Conservation (phyloP, 2,888 invertebrate species). For the Leistus spinibarbis region DNA sequence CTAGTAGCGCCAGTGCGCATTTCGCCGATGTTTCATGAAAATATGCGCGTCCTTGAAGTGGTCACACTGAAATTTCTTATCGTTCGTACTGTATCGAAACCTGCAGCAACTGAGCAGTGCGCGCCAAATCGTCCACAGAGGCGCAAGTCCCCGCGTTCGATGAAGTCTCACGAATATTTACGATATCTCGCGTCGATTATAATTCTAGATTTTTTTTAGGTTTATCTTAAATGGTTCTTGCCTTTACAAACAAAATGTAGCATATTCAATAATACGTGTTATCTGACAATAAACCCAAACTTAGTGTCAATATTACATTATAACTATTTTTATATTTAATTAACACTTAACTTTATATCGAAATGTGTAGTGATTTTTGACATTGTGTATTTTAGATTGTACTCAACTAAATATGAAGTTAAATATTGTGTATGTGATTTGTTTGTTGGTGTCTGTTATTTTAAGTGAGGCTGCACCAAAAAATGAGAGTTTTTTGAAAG, state of each 20-base stretch:
- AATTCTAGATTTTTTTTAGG: not conserved
- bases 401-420: not conserved
- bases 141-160: not conserved
- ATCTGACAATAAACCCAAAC: not conserved
- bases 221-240: not conserved
- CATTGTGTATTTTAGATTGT: not conserved
- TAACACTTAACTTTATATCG: not conserved
- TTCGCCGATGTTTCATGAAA: not conserved
- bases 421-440: not conserved
- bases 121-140: not conserved
- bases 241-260: not conserved
- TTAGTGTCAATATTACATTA: not conserved
- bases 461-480: not conserved
- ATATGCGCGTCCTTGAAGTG: not conserved
- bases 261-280: not conserved
- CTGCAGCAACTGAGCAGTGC: not conserved
- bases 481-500: not conserved
- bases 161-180: not conserved
- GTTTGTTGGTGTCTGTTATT: not conserved
- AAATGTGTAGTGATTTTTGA: not conserved
- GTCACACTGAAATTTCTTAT: not conserved
- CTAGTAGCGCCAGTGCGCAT: not conserved
- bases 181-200: too few relatives aligned
- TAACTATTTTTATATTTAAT: not conserved
- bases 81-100: not conserved